Conservation (phyloP, 2,888 invertebrate species). For the Aproaerema taeniolella region DNA sequence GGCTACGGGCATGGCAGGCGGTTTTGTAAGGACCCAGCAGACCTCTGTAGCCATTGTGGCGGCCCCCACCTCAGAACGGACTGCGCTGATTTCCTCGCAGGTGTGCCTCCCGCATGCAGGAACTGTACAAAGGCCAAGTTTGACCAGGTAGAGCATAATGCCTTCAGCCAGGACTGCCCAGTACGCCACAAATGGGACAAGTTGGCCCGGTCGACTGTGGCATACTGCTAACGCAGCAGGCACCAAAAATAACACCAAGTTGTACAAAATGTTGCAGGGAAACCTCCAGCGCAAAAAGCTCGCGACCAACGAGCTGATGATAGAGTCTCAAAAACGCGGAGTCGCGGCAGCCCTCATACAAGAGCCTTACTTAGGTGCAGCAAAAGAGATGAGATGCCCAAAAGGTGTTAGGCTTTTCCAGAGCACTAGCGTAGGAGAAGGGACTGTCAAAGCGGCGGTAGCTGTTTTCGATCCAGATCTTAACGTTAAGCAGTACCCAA, state of each 20-base stretch:
- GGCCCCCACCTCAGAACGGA: background rate
- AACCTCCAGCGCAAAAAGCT: constrained; percentile 13
- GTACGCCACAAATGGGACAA: constrained; percentile 14
- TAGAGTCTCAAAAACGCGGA: constrained; percentile 1
- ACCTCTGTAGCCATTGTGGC: constrained; percentile 2
- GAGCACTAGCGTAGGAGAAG: background rate
- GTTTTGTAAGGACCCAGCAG: constrained; percentile 1
- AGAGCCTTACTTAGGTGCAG: constrained; percentile 2
- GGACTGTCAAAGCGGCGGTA: constrained; percentile 1
- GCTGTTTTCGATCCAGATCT: background rate
- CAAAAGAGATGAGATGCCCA: background rate
- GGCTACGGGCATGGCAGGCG: constrained; percentile 3
- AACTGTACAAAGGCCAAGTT: constrained; percentile 13
- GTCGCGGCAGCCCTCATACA: constrained; percentile 13
- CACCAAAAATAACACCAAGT: background rate
- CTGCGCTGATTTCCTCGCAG: background rate
- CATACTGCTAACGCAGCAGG: constrained; percentile 17
- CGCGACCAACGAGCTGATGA: constrained; percentile 6
- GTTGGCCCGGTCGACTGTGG: constrained; percentile 11
- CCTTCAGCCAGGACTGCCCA: constrained; percentile 15
- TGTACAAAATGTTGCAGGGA: constrained; percentile 3
- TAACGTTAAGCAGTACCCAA: background rate
- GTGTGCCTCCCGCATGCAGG: constrained; percentile 4
- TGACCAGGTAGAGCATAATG: constrained; percentile 8
- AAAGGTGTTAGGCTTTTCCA: background rate